These are phyloP conservation scores for Galerucella calmariensis DNA, from an alignment of 2,888 invertebrate species.

Conservation along the genomic window DNA sequence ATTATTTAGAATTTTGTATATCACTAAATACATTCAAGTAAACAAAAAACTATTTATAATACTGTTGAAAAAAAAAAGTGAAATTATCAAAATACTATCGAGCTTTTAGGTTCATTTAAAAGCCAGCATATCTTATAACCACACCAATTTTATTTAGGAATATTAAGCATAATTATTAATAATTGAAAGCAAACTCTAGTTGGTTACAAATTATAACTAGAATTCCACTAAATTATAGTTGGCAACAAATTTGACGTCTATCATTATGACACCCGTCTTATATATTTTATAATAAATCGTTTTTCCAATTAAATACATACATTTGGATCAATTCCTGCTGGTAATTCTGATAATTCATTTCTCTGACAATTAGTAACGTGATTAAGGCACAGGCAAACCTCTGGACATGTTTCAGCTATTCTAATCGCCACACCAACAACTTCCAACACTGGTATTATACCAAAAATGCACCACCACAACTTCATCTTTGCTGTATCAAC, in stretches of 20 bases:
- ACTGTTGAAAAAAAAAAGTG: no score
- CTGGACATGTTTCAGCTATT: constrained; percentile 40
- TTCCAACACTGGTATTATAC: constrained; percentile 38
- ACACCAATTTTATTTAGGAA: no score
- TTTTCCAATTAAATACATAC: constrained; percentile 43
- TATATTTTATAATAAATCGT: background rate
- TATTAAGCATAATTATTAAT: no score
- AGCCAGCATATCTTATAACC: no score
- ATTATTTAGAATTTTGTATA: no score
- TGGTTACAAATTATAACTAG: background rate
- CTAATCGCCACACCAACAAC: constrained; percentile 9
- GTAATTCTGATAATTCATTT: constrained; percentile 44
- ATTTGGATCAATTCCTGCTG: constrained; percentile 47
- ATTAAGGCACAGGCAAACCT: constrained; percentile 45
- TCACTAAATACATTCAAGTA: no score
- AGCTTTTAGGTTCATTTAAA: no score
- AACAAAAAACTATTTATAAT: no score
- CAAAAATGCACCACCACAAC: constrained; percentile 39
- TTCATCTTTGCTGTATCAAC: constrained; percentile 18
- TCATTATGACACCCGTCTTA: background rate
- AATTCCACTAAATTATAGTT: background rate
- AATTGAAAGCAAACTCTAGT: background rate
- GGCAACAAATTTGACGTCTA: background rate
- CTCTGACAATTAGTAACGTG: constrained; percentile 48
- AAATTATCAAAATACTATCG: no score